Evolutionary conservation across 1,140 invertebrate species (phyloP).

Genomic region (Pinna nobilis): DNA sequence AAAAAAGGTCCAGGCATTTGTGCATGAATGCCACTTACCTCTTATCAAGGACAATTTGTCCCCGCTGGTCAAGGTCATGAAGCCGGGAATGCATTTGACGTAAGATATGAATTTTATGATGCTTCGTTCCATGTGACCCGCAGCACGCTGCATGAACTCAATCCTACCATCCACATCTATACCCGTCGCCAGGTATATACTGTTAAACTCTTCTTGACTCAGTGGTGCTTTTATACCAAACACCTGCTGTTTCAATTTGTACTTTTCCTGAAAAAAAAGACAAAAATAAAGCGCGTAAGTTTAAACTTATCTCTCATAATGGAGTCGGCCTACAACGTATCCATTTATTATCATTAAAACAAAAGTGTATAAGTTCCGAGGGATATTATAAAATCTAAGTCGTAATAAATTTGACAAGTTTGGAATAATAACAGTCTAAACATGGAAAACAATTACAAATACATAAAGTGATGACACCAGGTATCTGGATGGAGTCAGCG

Average conservation of each 20-base stretch:
- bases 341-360: neutral
- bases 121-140: constrained; percentile 37
- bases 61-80: constrained; percentile 44
- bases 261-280: neutral
- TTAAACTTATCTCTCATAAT: neutral
- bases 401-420: too few relatives aligned
- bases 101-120: constrained; percentile 51
- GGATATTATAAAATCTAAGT: too few relatives aligned
- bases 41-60: constrained; percentile 50
- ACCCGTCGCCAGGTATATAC: constrained; percentile 54
- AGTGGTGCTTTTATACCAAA: constrained; percentile 23
- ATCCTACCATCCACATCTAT: constrained; percentile 56
- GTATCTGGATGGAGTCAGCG: too few relatives aligned
- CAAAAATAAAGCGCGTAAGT: neutral
- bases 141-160: constrained; percentile 45
- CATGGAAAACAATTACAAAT: too few relatives aligned
- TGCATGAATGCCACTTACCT: too few relatives aligned
- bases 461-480: neutral
- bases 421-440: too few relatives aligned
- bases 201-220: constrained; percentile 49
- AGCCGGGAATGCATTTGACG: constrained; percentile 54
- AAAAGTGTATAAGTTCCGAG: neutral
- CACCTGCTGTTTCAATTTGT: neutral
- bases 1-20: too few relatives aligned
- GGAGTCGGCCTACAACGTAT: neutral